Percentiles rank a stretch among this genome's conserved stretches.
Conservation (phyloP, 2,797 vertebrate species). For the Acanthopagrus latus region DNA sequence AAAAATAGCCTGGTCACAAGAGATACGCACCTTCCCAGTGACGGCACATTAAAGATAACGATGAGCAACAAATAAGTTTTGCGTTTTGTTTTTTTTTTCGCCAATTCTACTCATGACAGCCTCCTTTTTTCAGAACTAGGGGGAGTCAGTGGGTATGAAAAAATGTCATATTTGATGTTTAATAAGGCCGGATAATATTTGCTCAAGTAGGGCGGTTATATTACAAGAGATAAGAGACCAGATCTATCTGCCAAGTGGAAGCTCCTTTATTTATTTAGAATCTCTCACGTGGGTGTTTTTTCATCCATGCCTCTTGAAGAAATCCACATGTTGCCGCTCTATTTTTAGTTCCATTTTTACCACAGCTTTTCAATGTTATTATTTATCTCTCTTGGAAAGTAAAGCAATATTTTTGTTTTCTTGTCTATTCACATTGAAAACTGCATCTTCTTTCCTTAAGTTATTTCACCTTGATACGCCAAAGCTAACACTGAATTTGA, state of each 20-base stretch:
- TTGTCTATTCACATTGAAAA: background rate
- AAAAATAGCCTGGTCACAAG: conserved; percentile 1
- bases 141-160: conserved; percentile 9
- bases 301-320: conserved; percentile 2
- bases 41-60: background rate
- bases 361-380: background rate
- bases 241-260: conserved; percentile 19
- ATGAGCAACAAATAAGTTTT: background rate
- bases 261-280: conserved; percentile 12
- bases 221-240: conserved; percentile 22
- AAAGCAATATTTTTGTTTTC: no score
- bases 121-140: background rate
- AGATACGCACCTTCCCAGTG: background rate
- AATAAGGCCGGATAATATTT: conserved; percentile 40
- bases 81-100: no score
- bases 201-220: background rate
- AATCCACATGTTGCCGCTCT: background rate
- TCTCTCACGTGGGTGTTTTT: conserved; percentile 13
- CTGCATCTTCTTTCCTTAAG: background rate
- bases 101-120: conserved; percentile 5
- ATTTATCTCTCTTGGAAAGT: background rate
- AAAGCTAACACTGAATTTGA: conserved; percentile 17
- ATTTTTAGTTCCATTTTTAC: conserved; percentile 6
- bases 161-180: conserved; percentile 28
- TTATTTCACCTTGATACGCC: background rate